A percentile compares a stretch with the other conserved stretches of the same genome.
Evolutionary conservation across 2,113 vertebrate species (phyloP).

Genomic region (Chionis minor): DNA sequence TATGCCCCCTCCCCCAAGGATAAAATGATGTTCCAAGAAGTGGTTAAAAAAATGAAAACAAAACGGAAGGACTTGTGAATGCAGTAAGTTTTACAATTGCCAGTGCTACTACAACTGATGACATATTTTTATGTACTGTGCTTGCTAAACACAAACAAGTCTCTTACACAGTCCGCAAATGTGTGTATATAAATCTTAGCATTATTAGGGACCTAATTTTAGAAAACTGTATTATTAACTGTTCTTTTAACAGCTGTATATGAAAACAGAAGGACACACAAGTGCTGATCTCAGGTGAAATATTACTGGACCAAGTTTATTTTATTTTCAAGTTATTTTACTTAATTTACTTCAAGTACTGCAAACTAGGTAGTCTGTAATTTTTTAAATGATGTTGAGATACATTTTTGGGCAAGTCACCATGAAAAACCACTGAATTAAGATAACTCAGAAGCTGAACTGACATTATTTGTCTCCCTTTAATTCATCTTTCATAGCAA

Average conservation of each 20-base stretch:
- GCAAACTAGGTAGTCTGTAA: background rate
- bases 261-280: background rate
- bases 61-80: background rate
- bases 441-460: constrained; percentile 6
- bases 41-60: background rate
- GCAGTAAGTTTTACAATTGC: background rate
- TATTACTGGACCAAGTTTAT: background rate
- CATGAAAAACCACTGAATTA: background rate
- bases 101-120: background rate
- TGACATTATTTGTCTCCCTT: background rate
- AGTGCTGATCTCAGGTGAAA: background rate
- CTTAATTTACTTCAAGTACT: background rate
- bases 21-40: background rate
- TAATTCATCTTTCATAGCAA: constrained; percentile 24
- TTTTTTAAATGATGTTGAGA: background rate
- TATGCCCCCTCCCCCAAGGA: background rate
- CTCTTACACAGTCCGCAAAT: background rate
- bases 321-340: constrained; percentile 42
- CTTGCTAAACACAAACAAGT: background rate
- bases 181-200: background rate
- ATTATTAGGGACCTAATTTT: background rate
- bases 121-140: background rate
- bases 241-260: background rate
- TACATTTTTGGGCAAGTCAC: background rate
- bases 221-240: background rate